Base-by-base conservation (phyloP, 2,113 vertebrate species). In the Corapipo altera region DNA sequence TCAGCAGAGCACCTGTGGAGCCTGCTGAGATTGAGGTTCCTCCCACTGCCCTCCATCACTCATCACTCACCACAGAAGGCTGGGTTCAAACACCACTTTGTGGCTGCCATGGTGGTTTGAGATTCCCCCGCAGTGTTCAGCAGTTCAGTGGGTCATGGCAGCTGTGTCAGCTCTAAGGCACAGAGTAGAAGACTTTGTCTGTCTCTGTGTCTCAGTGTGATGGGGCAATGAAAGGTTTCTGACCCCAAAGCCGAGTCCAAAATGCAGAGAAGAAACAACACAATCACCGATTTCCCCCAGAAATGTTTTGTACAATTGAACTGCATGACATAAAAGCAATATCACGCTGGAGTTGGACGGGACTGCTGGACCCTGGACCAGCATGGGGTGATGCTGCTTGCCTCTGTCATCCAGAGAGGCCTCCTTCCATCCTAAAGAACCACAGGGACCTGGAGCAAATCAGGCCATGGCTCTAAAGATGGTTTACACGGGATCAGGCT, bases 361-460 rank as follows among this genome's bases (percentile, higher is more conserved):
- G 39, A 65, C 11, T 13, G 22, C 46, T 70, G 28, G 46, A 66
- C 28, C n/a, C 46, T 66, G 26, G 46, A 66, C 26, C n/a, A 55
- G 33, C 0, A 0, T 13, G 37, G 27, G 22, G 49, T 46, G 35
- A 65, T 72, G 52, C 28, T 44, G 1, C 9, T 61, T 41, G 46
- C 44, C 54, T 76, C 2, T 79, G 59, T 52, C 51, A 66, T 9
- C 51, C 61, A 77, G 65, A 67, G 73, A 5, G 46, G 18, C 11
- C n/a, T 86, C 76, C 18, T 86, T 57, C 46, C 26, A 67, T 28
- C 26, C n/a, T 17, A 26, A 32, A 30, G 35, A 83, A 16, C 48
- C 43, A 46, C 35, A 46, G 52, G 35, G 22, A 76, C 72, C 35
- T 58, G 43, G 32, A 77, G 39, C 59, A 89, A 77, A 26, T 48